Evolutionary conservation across 2,797 vertebrate species (phyloP).

Genomic region (Podarcis siculus): DNA sequence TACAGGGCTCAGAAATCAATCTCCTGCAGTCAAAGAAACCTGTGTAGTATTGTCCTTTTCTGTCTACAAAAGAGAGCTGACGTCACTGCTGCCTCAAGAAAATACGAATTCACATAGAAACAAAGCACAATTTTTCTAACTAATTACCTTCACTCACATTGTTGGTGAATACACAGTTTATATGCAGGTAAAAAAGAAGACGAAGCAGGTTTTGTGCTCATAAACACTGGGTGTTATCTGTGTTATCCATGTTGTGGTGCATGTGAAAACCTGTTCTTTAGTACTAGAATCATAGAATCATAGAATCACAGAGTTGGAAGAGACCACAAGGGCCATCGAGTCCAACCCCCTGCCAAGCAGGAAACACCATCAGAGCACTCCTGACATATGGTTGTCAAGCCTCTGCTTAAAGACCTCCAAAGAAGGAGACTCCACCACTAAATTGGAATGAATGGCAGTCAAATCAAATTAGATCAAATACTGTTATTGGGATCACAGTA

Average conservation of each 20-base stretch:
- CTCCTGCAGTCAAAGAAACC: neutral
- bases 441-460: too few relatives aligned
- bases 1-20: slow-evolving; percentile 22
- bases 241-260: neutral
- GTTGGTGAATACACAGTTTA: neutral
- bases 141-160: neutral
- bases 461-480: too few relatives aligned
- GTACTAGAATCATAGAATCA: too few relatives aligned
- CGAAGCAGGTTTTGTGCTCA: neutral
- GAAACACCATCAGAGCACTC: too few relatives aligned
- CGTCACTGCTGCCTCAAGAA: neutral
- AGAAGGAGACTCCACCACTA: too few relatives aligned
- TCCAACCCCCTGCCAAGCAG: too few relatives aligned
- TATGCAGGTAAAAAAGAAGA: neutral
- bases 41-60: slow-evolving; percentile 3
- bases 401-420: too few relatives aligned
- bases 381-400: too few relatives aligned
- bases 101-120: slow-evolving; percentile 8
- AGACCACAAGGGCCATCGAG: too few relatives aligned
- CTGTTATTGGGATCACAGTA: too few relatives aligned
- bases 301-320: too few relatives aligned
- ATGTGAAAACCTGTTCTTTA: neutral
- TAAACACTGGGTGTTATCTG: neutral
- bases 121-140: neutral
- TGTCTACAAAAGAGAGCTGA: neutral